A percentile compares a stretch with the other conserved stretches of the same genome.
Evolutionary conservation across 2,113 vertebrate genomes (phyloP).

Genomic region (Solenodon paradoxus): DNA sequence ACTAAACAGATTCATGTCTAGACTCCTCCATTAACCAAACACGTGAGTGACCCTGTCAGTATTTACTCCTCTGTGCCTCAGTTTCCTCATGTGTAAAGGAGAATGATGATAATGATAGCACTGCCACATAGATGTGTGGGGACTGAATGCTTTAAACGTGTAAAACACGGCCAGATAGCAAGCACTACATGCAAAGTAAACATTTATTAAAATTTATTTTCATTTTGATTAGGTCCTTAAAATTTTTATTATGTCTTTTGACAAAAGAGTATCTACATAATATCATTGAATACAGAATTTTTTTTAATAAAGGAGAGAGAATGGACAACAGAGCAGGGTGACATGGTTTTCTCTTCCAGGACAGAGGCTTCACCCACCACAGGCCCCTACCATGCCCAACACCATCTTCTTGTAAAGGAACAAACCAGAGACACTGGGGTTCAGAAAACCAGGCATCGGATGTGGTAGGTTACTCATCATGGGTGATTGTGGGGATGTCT

Average conservation of each 20-base stretch:
- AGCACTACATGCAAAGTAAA: neutral
- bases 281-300: neutral
- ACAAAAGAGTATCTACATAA: neutral
- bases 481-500: too few relatives aligned
- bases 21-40: neutral
- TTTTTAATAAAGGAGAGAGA: neutral
- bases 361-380: neutral
- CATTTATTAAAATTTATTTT: neutral
- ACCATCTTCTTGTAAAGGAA: neutral
- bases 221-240: neutral
- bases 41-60: fast-evolving
- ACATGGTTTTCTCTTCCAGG: neutral
- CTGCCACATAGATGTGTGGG: neutral
- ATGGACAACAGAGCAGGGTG: neutral
- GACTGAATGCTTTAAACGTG: neutral
- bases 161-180: neutral
- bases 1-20: neutral
- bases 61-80: fast-evolving
- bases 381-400: fast-evolving
- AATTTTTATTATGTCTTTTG: neutral
- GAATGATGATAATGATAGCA: neutral
- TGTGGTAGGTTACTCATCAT: fast-evolving
- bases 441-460: neutral
- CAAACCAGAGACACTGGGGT: neutral
- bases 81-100: neutral